Base-by-base conservation (phyloP, 2,888 invertebrate species). In the Campoletis raptor region DNA sequence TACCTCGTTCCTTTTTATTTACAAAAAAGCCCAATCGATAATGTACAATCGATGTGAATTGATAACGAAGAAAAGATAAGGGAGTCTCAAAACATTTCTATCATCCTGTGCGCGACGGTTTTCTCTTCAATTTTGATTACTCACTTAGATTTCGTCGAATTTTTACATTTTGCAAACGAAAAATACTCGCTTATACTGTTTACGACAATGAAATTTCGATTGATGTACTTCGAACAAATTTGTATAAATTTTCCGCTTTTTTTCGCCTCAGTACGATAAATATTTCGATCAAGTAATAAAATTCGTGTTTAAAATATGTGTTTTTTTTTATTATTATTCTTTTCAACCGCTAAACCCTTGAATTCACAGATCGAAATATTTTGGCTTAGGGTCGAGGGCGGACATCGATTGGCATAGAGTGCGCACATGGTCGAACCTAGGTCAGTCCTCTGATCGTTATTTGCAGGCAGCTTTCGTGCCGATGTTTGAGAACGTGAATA, bases 401-500 rank as follows among this genome's bases (percentile, higher is more conserved):
- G 21, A 72, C 79, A 88, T 87, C 83, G 88, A 88, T 88, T 84
- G 81, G 52, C 72, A 21, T 10, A 40, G 40, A 45, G 78, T 18
- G 74, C 80, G 76, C 70, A 64, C 66, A 69, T 78, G 61, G 76
- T 73, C 54, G 42, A 72, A 12, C 87, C 70, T 83, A 80, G 87
- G 87, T 87, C 85, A 87, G 85, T 87, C 82, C 74, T 77, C 79
- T 52, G 82, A 54, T 73, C 78, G 67, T 70, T 85, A 82, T 82
- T 85, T 70, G 69, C 73, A 45, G 69, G 61, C 74, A 67, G 70
- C 48, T 70, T 18, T 36, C 45, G 66, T 77, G 57, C 74, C 79
- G 80, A 70, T 61, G 52, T 80, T 12, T 66, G 45, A 54, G 24
- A 79, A 79, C n/a, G 45, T 66, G 24, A n/a, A 73, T 48, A 57